Conservation (phyloP, 2,888 invertebrate genomes). For the Icerya purchasi region DNA sequence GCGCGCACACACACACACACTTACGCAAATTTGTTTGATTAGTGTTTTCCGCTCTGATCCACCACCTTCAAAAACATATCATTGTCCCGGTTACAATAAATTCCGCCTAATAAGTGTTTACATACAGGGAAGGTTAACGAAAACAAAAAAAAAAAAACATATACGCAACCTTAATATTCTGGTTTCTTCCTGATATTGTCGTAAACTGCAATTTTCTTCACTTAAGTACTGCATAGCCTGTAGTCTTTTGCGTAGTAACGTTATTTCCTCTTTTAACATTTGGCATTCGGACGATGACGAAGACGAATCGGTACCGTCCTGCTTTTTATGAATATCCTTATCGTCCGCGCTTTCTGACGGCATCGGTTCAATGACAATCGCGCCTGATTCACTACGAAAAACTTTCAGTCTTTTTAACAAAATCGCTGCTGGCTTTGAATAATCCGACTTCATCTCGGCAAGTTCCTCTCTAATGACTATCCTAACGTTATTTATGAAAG, state of each 20-base stretch:
- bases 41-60: too few relatives aligned
- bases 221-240: slow-evolving; percentile 35
- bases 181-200: slow-evolving; percentile 35
- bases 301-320: slow-evolving; percentile 5
- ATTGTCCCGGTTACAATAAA: too few relatives aligned
- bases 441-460: slow-evolving; percentile 31
- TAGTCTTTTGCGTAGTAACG: slow-evolving; percentile 37
- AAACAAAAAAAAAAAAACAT: too few relatives aligned
- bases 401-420: slow-evolving; percentile 34
- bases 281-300: slow-evolving; percentile 5
- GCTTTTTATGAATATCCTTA: slow-evolving; percentile 6
- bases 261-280: slow-evolving; percentile 31
- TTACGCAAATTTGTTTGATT: too few relatives aligned
- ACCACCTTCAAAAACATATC: too few relatives aligned
- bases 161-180: slow-evolving; percentile 36
- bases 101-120: too few relatives aligned
- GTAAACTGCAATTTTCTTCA: slow-evolving; percentile 33
- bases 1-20: too few relatives aligned
- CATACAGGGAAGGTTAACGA: too few relatives aligned
- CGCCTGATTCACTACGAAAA: slow-evolving; percentile 47
- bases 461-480: neutral
- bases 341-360: slow-evolving; percentile 4
- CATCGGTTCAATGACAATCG: slow-evolving; percentile 45
- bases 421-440: slow-evolving; percentile 2
- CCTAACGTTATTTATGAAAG: slow-evolving; percentile 39